These are phyloP conservation scores for Mystacornis crossleyi DNA, from an alignment of 2,113 vertebrate species.

Conservation along the genomic window DNA sequence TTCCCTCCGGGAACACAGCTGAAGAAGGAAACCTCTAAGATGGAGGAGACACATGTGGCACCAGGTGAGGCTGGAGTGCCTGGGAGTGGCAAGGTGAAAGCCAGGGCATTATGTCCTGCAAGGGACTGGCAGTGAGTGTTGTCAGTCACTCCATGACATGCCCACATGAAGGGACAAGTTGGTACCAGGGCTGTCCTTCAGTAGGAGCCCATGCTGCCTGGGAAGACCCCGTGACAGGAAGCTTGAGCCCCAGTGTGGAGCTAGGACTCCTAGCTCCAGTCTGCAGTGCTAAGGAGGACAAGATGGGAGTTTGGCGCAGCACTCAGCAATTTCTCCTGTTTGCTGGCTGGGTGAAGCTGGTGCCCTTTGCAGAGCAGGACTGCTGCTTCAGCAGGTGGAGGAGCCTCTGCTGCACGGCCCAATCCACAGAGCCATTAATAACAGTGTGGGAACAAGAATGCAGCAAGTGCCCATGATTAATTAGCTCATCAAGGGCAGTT, in stretches of 20 bases:
- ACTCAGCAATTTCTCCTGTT: not conserved
- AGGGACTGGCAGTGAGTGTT: not conserved
- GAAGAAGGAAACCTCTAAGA: not conserved
- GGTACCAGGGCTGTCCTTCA: not conserved
- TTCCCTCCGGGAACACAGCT: rapidly evolving
- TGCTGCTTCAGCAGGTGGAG: conserved; percentile 23
- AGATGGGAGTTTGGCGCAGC: not conserved
- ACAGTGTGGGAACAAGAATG: not conserved
- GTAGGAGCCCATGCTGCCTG: rapidly evolving
- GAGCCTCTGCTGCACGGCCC: not conserved
- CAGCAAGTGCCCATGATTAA: conserved; percentile 23
- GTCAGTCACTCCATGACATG: rapidly evolving
- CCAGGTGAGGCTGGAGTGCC: not conserved
- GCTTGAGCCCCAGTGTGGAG: not conserved
- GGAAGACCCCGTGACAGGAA: rapidly evolving
- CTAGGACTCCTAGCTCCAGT: not conserved
- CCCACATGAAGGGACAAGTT: not conserved
- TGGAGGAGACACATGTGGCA: rapidly evolving
- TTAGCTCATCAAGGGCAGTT: not conserved
- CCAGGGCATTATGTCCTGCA: not conserved
- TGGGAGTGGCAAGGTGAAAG: not conserved
- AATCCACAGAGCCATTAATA: conserved; percentile 42
- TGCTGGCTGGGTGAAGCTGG: not conserved
- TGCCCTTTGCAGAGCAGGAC: not conserved
- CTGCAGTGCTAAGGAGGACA: rapidly evolving